Conservation (phyloP, 2,797 vertebrate genomes). For the Chanos chanos region DNA sequence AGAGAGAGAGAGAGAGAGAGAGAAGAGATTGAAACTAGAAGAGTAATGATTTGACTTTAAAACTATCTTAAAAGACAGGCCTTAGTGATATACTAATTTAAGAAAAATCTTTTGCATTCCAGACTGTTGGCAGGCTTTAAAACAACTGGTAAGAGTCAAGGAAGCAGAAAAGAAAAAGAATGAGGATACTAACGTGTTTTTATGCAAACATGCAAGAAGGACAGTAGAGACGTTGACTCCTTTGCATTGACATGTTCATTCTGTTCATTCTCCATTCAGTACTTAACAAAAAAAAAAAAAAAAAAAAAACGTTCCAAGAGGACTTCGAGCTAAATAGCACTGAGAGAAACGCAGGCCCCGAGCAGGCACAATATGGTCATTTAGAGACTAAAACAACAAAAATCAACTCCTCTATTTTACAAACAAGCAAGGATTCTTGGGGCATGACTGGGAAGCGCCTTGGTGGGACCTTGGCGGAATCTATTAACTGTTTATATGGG, state of each 20-base stretch:
- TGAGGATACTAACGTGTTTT: neutral
- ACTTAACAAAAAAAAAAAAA: no score
- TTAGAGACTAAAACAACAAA: constrained; percentile 21
- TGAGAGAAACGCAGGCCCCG: constrained; percentile 2
- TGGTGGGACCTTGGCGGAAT: no score
- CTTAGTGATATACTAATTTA: neutral
- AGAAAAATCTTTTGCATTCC: constrained; percentile 13
- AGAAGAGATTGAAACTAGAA: no score
- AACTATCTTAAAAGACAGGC: neutral
- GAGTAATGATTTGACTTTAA: no score
- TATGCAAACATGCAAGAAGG: constrained; percentile 26
- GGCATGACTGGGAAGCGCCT: no score
- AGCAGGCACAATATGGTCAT: constrained; percentile 15
- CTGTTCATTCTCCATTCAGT: no score
- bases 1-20: no score
- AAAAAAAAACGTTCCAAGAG: neutral
- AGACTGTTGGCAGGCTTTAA: constrained; percentile 15
- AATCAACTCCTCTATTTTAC: no score
- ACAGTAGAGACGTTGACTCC: constrained; percentile 11
- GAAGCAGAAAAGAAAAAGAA: constrained; percentile 1
- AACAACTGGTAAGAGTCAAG: neutral
- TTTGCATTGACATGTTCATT: neutral
- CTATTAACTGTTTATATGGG: neutral
- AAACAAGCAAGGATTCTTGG: constrained; percentile 14
- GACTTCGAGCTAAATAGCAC: neutral